These are phyloP conservation scores for Labrus mixtus DNA, from an alignment of 2,113 vertebrate species.

Conservation along the genomic window DNA sequence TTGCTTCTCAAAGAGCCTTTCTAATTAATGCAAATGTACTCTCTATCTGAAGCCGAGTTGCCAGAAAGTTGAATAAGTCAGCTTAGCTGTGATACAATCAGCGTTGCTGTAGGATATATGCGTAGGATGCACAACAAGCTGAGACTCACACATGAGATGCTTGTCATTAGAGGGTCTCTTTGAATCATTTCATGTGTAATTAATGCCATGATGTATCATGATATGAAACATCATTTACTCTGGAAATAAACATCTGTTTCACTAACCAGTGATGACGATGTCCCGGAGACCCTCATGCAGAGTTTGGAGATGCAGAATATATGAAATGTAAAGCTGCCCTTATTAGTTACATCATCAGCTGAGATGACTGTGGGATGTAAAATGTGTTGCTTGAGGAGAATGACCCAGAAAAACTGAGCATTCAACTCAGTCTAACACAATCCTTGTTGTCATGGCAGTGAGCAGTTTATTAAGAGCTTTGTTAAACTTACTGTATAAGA, in stretches of 20 bases:
- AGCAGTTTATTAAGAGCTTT: neutral
- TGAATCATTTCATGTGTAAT: constrained; percentile 63
- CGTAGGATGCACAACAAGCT: constrained; percentile 73
- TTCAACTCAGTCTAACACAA: neutral
- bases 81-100: constrained; percentile 74
- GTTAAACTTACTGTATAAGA: neutral
- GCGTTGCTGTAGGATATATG: constrained; percentile 72
- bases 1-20: constrained; percentile 70
- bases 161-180: constrained; percentile 29
- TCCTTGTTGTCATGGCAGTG: neutral
- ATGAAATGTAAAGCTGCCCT: constrained; percentile 39
- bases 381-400: neutral
- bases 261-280: neutral
- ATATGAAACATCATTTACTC: constrained; percentile 47
- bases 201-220: constrained; percentile 49
- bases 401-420: neutral
- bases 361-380: neutral
- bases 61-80: constrained; percentile 82
- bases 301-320: neutral
- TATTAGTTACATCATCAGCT: constrained; percentile 57
- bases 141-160: constrained; percentile 38
- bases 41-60: constrained; percentile 72
- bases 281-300: no score
- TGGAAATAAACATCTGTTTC: constrained; percentile 15
- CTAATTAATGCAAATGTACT: constrained; percentile 85